Base-by-base conservation (phyloP, 2,113 vertebrate species). In the Leucoraja erinaceus region DNA sequence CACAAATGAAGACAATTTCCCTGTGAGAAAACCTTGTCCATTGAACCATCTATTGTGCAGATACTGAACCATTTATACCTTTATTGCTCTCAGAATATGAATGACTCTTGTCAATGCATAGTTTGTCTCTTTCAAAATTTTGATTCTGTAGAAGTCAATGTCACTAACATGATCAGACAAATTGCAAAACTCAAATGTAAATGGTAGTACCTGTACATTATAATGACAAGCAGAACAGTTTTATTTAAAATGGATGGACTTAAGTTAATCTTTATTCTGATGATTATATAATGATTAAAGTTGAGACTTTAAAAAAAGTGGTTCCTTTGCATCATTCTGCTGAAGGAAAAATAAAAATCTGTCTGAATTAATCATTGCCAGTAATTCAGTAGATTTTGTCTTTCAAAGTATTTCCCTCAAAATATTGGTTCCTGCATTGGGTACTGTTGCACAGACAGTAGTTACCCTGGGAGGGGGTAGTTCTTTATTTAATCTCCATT, bases 21-120 rank as follows among this genome's bases (percentile, higher is more conserved):
- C 88, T 22, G 20, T 72, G 31, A 38, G 38, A 90, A 91, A 54
- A 63, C 20, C 12, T 90, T 90, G 78, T 81, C 11, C 22, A 22
- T 91, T 91, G 88, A 18, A 33, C 66, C 88, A n/a, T 11, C 88
- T 91, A 16, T 68, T 70, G 63, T 90, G 33, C 38, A 90, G 88
- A 91, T 20, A 11, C 88, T 90, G 61, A 91, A 22, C 28, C 20
- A 9, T 91, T 61, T 47, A 12, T 0, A 38, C 8, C 66, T 38
- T 91, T 33, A 31, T 91, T 91, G 8, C 20, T 91, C 16, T 86
- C 20, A 70, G 33, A 70, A 68, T 90, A 70, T 20, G 5, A 5
- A 47, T 31, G 22, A 47, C 18, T 91, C 3, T 20, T 70, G 28
- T 68, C 66, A 72, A 12, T 22, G 33, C 47, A 25, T 72, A 3